Evolutionary conservation across 92 coral and sea anemone genomes (phyloP).

Genomic region (Paragorgia papillata): DNA sequence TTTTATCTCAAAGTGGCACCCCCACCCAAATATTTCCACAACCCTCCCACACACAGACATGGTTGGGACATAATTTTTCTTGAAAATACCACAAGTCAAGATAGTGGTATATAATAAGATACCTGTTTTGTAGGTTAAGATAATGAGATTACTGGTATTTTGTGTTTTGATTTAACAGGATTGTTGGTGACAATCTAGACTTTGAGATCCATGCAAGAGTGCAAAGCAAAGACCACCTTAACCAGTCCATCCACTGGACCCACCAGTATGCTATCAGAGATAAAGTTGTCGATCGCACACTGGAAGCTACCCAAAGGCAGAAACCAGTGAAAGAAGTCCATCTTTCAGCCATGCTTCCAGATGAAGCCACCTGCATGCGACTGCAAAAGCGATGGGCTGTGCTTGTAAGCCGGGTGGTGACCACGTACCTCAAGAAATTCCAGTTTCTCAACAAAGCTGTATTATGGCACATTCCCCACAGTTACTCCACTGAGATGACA

Average conservation of each 20-base stretch:
- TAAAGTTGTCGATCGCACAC: constrained; percentile 31
- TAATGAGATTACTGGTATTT: background rate
- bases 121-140: background rate
- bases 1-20: no score
- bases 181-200: constrained; percentile 58
- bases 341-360: constrained; percentile 50
- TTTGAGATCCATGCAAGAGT: constrained; percentile 57
- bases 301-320: constrained; percentile 25
- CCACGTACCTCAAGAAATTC: constrained; percentile 40
- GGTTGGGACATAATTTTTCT: no score
- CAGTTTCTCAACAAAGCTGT: constrained; percentile 26
- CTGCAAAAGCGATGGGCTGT: constrained; percentile 52
- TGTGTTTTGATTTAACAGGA: constrained; percentile 28
- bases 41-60: no score
- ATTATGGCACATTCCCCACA: constrained; percentile 42
- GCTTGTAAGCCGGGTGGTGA: constrained; percentile 35
- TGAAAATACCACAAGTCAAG: no score
- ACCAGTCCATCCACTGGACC: constrained; percentile 61
- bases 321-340: constrained; percentile 45
- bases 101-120: background rate
- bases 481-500: constrained; percentile 44
- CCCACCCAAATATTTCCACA: no score
- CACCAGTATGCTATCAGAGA: constrained; percentile 57
- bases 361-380: constrained; percentile 21
- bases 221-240: constrained; percentile 50